Percentiles rank a stretch among this genome's conserved stretches.
Evolutionary conservation across 2,797 vertebrate species (phyloP).

Genomic region (Macroramphosus scolopax): DNA sequence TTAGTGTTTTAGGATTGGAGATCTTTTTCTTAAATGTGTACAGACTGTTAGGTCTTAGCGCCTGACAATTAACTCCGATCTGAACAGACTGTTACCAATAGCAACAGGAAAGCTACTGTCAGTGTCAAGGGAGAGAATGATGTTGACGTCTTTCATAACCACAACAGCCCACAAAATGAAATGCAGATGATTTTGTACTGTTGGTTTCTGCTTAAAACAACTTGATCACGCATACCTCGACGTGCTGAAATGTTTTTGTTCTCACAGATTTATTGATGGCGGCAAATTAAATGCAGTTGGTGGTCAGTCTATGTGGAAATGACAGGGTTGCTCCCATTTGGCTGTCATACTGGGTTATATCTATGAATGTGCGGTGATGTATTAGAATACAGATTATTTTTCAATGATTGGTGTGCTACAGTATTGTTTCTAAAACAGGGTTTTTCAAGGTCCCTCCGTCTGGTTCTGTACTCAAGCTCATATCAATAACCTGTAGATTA

Average conservation of each 20-base stretch:
- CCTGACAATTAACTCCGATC: constrained; percentile 49
- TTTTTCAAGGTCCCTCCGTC: constrained; percentile 48
- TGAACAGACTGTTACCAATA: constrained; percentile 19
- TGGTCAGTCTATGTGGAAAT: background rate
- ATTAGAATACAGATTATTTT: constrained; percentile 68
- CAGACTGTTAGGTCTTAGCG: constrained; percentile 57
- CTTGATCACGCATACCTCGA: constrained; percentile 26
- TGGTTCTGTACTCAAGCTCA: constrained; percentile 49
- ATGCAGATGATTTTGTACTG: too few species aligned
- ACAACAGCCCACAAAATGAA: constrained; percentile 24
- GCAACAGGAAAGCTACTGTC: constrained; percentile 3
- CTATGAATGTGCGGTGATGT: constrained; percentile 52
- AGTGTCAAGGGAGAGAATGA: constrained; percentile 15
- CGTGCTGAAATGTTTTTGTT: constrained; percentile 24
- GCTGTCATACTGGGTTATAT: constrained; percentile 39
- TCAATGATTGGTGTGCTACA: constrained; percentile 53
- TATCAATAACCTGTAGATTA: constrained; percentile 58
- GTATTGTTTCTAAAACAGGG: constrained; percentile 56
- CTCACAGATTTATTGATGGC: background rate
- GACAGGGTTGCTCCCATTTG: constrained; percentile 31
- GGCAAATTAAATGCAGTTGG: background rate
- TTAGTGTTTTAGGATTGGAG: constrained; percentile 50
- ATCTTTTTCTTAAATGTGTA: constrained; percentile 51
- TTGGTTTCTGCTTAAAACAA: constrained; percentile 31
- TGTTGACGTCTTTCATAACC: constrained; percentile 13